These are phyloP conservation scores for Promerops cafer DNA, from an alignment of 2,113 vertebrate species.

Conservation along the genomic window DNA sequence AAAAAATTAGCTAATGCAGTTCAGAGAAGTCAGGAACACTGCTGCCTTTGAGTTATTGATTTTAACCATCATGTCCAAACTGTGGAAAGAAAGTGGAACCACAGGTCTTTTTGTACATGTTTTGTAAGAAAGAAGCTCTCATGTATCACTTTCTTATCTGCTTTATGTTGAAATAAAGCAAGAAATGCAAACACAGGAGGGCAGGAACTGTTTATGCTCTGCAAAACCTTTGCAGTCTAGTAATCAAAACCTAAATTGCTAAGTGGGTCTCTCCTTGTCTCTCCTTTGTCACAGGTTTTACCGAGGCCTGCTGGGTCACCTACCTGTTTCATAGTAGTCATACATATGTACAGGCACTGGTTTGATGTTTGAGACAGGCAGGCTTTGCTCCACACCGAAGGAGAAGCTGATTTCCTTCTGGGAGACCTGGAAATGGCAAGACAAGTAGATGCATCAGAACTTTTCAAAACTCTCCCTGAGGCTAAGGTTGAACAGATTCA, in stretches of 20 bases:
- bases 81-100: not conserved
- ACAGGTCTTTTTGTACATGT: not conserved
- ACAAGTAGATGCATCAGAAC: not conserved
- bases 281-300: not conserved
- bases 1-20: not conserved
- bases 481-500: not conserved
- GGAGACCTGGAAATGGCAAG: conserved; percentile 24
- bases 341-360: conserved; percentile 75
- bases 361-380: conserved; percentile 72
- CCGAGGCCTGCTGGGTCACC: not conserved
- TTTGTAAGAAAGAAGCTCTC: not conserved
- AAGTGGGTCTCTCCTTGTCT: not conserved
- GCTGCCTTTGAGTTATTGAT: not conserved
- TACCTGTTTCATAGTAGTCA: conserved; percentile 84
- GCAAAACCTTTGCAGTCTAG: not conserved
- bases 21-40: not conserved
- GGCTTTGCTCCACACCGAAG: conserved; percentile 65
- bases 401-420: conserved; percentile 23
- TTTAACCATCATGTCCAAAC: not conserved
- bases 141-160: not conserved
- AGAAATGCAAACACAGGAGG: not conserved
- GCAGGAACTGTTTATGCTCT: not conserved
- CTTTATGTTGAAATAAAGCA: not conserved
- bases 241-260: not conserved
- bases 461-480: not conserved